These are phyloP conservation scores for Grammomys dolichurus DNA, from an alignment of 2,113 vertebrate species.

Conservation along the genomic window DNA sequence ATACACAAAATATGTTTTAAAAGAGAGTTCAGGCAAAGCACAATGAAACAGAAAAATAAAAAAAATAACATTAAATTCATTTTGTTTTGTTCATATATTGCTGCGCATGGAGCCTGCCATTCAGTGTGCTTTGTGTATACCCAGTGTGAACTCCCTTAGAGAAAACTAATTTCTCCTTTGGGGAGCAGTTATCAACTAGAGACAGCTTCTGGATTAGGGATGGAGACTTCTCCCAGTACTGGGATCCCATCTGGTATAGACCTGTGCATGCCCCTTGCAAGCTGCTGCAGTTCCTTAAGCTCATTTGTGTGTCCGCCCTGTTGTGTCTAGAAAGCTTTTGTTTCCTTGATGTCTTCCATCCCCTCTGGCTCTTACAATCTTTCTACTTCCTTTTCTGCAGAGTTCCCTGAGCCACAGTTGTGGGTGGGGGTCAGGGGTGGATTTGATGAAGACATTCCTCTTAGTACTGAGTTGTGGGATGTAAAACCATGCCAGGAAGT, in stretches of 20 bases:
- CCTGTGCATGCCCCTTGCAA: not conserved
- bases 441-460: not conserved
- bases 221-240: not conserved
- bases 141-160: not conserved
- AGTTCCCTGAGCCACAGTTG: not conserved
- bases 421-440: no score
- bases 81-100: not conserved
- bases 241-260: not conserved
- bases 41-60: not conserved
- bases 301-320: not conserved
- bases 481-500: no score
- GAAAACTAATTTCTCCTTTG: not conserved
- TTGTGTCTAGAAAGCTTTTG: not conserved
- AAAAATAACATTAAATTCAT: not conserved
- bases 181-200: not conserved
- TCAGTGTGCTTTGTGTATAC: not conserved
- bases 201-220: not conserved
- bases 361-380: not conserved
- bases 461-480: not conserved
- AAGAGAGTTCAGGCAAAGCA: not conserved
- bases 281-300: not conserved
- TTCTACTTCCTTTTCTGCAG: not conserved
- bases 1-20: not conserved
- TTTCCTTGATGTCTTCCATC: not conserved
- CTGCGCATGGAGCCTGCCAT: not conserved